Conservation (phyloP, 2,888 invertebrate species). For the Parasteatoda lunata region DNA sequence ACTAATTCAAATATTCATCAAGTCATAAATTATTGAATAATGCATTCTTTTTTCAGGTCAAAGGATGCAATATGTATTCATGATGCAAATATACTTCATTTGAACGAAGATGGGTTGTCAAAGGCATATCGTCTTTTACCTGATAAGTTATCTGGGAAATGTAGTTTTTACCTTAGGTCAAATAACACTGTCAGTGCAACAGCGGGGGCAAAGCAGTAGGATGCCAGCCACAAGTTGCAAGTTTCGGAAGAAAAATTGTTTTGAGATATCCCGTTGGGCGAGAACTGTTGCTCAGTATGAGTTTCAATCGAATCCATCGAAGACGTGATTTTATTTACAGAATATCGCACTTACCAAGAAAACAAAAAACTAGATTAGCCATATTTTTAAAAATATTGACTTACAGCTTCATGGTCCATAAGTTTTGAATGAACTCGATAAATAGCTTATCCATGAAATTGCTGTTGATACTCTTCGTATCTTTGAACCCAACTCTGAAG, state of each 20-base stretch:
- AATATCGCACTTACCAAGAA: background rate
- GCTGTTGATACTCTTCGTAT: no score
- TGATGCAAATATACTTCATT: no score
- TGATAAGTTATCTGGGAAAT: background rate
- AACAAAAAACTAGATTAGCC: no score
- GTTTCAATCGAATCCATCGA: background rate
- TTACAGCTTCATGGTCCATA: no score
- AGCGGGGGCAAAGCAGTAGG: background rate
- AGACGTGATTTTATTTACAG: background rate
- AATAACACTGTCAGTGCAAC: background rate
- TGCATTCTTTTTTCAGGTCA: no score
- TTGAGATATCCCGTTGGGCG: conserved; percentile 27
- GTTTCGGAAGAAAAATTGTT: conserved; percentile 32
- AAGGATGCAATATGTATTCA: no score
- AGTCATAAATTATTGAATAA: no score
- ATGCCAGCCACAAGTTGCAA: background rate
- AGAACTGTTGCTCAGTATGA: background rate
- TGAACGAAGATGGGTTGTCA: background rate
- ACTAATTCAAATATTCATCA: no score
- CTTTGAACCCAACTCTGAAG: no score
- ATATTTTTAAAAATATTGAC: no score
- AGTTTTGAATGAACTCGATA: no score
- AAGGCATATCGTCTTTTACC: background rate
- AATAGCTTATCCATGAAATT: no score
- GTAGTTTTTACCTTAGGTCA: background rate